These are phyloP conservation scores for Agrotis exclamationis DNA, from an alignment of 2,888 invertebrate species.

Conservation along the genomic window DNA sequence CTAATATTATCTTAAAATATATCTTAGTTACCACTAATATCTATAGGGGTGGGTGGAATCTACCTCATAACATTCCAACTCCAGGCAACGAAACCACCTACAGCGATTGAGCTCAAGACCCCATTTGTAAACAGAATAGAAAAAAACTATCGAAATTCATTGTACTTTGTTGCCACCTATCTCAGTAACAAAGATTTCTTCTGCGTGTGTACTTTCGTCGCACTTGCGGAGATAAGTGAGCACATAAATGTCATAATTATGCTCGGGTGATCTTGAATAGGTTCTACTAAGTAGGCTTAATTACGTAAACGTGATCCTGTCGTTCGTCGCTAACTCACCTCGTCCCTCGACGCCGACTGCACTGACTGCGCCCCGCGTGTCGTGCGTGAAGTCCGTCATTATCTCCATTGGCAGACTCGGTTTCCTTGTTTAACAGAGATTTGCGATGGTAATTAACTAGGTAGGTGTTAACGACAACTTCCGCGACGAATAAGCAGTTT, in stretches of 20 bases:
- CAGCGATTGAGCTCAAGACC: too few relatives aligned
- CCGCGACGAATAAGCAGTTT: slow-evolving; percentile 21
- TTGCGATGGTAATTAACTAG: slow-evolving; percentile 38
- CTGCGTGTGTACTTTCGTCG: background rate
- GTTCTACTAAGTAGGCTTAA: slow-evolving; percentile 58
- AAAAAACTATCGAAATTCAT: background rate
- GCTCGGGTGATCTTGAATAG: slow-evolving; percentile 26
- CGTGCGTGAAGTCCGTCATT: slow-evolving; percentile 16
- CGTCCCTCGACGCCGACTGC: background rate
- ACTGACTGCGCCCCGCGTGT: slow-evolving; percentile 1
- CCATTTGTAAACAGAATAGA: too few relatives aligned
- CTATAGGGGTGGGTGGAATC: too few relatives aligned
- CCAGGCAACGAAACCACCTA: too few relatives aligned
- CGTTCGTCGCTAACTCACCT: slow-evolving; percentile 18
- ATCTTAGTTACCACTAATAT: too few relatives aligned
- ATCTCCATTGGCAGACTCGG: slow-evolving; percentile 23
- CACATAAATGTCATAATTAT: slow-evolving; percentile 49
- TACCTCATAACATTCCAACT: too few relatives aligned
- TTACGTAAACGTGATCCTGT: slow-evolving; percentile 57
- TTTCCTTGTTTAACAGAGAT: slow-evolving; percentile 22
- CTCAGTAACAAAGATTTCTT: background rate
- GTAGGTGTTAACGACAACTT: slow-evolving; percentile 19
- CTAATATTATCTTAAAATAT: too few relatives aligned
- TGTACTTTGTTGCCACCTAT: background rate
- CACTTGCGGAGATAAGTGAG: slow-evolving; percentile 14